These are phyloP conservation scores for Nibea coibor DNA, from an alignment of 2,113 vertebrate species.

Conservation along the genomic window DNA sequence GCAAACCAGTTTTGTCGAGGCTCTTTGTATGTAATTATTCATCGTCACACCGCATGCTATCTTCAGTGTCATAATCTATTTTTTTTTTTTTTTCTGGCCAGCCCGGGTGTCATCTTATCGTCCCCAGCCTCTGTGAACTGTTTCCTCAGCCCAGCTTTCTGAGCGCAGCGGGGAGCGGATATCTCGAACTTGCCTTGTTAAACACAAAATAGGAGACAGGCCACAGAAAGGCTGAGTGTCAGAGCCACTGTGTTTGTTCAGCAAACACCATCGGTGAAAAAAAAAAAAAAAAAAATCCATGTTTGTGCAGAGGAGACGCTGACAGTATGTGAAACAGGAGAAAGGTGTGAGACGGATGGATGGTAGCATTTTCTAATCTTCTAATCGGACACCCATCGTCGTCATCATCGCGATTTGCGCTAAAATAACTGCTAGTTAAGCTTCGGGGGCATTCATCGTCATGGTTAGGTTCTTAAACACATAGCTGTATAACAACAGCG, in stretches of 20 bases:
- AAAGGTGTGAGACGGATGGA: neutral
- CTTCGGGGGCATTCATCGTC: too few species aligned
- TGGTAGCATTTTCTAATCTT: too few species aligned
- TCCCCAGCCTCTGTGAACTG: conserved; percentile 44
- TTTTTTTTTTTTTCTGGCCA: conserved; percentile 17
- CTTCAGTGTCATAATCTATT: conserved; percentile 52
- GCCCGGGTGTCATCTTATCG: conserved; percentile 54
- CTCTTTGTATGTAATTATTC: conserved; percentile 59
- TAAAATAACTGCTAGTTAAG: too few species aligned
- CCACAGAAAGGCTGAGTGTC: conserved; percentile 46
- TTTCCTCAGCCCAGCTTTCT: conserved; percentile 33
- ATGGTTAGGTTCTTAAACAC: too few species aligned
- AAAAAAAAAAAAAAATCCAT: conserved; percentile 19
- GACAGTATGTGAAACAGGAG: neutral
- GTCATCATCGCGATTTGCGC: too few species aligned
- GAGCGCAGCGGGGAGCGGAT: conserved; percentile 49
- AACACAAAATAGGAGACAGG: conserved; percentile 51
- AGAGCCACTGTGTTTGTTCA: conserved; percentile 39
- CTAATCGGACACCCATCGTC: too few species aligned
- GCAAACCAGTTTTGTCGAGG: conserved; percentile 38
- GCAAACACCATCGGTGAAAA: conserved; percentile 34
- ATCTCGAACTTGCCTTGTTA: conserved; percentile 67
- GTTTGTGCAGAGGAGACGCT: conserved; percentile 23
- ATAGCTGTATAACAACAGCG: neutral
- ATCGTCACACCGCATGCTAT: conserved; percentile 41